Evolutionary conservation across 2,113 vertebrate species (phyloP).

Genomic region (Epinephelus cyanopodus): DNA sequence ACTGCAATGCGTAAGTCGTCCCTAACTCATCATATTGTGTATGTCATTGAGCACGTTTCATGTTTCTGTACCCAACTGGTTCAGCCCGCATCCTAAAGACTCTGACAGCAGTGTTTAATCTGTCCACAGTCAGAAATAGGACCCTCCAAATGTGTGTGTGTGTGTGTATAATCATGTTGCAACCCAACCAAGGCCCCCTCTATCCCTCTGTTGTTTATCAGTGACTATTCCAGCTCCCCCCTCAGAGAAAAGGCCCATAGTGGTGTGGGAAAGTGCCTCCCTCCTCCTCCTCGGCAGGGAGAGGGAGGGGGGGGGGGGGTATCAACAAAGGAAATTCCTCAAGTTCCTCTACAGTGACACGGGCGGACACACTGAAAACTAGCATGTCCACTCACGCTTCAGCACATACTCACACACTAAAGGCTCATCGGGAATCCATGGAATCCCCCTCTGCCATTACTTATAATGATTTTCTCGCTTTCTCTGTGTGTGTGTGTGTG

Average conservation of each 20-base stretch:
- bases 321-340: constrained; percentile 83
- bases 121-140: constrained; percentile 60
- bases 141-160: constrained; percentile 40
- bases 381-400: constrained; percentile 69
- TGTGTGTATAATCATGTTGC: constrained; percentile 46
- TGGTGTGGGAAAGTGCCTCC: constrained; percentile 78
- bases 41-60: constrained; percentile 14
- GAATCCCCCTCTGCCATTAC: constrained; percentile 57
- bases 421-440: constrained; percentile 64
- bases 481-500: constrained; percentile 10
- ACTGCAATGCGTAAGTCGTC: constrained; percentile 97
- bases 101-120: constrained; percentile 47
- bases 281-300: constrained; percentile 1
- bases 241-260: constrained; percentile 54
- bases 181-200: constrained; percentile 64
- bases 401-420: constrained; percentile 54
- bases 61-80: constrained; percentile 8
- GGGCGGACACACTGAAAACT: constrained; percentile 55
- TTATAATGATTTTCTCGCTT: constrained; percentile 34
- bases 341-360: constrained; percentile 83
- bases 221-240: constrained; percentile 52
- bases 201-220: constrained; percentile 64
- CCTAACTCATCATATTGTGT: constrained; percentile 24
- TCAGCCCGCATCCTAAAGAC: constrained; percentile 28
- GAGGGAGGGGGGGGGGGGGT: constrained; percentile 14